These are phyloP conservation scores for Parasteatoda lunata DNA, from an alignment of 2,888 invertebrate genomes.

Conservation along the genomic window DNA sequence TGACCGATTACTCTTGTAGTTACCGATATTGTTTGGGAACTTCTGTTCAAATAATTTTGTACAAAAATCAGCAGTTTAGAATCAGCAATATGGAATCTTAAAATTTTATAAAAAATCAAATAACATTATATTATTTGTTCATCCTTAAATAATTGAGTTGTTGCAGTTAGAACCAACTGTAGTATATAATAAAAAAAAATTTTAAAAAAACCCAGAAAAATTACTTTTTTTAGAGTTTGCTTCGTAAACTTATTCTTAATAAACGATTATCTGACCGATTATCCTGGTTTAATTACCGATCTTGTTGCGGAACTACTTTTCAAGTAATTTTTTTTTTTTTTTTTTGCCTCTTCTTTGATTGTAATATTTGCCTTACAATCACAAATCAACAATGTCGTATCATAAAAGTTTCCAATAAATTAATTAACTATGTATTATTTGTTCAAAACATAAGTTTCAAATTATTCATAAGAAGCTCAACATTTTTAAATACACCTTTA, in stretches of 20 bases:
- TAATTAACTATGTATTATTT: no score
- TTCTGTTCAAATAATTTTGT: conserved; percentile 30
- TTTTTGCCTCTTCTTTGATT: background rate
- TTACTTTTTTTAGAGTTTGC: conserved; percentile 18
- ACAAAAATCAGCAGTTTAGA: no score
- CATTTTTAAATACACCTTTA: no score
- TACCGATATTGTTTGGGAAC: conserved; percentile 52
- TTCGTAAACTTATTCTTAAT: conserved; percentile 56
- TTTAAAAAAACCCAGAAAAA: conserved; percentile 9
- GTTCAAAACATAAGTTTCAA: no score
- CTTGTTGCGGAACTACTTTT: conserved; percentile 45
- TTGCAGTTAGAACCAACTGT: conserved; percentile 25
- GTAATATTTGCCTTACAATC: background rate
- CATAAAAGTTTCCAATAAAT: no score
- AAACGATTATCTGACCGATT: conserved; percentile 61
- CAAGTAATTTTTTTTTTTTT: conserved; percentile 32
- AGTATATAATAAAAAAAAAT: background rate
- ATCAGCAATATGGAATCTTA: no score
- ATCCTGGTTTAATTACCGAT: conserved; percentile 56
- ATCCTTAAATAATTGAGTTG: conserved; percentile 50
- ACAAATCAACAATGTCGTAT: conserved; percentile 26
- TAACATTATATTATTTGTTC: background rate
- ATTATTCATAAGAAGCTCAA: no score
- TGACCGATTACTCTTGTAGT: conserved; percentile 61
- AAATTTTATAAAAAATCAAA: no score